Evolutionary conservation across 2,888 invertebrate species (phyloP).

Genomic region (Sarcophaga subvicina): DNA sequence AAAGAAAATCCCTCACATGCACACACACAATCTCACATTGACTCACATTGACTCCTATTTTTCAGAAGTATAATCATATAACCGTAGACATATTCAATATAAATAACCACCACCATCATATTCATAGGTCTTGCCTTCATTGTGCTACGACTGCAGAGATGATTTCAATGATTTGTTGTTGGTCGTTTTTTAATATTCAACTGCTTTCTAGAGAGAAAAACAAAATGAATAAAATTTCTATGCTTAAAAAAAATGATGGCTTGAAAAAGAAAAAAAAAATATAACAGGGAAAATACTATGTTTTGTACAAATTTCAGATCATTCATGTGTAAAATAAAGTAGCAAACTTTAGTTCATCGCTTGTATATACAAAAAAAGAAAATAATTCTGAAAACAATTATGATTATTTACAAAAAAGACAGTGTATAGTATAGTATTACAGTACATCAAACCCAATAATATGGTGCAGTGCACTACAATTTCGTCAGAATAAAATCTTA

Average conservation of each 20-base stretch:
- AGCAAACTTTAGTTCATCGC: slow-evolving; percentile 52
- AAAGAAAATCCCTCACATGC: background rate
- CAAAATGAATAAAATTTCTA: slow-evolving; percentile 9
- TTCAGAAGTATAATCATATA: background rate
- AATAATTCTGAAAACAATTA: slow-evolving; percentile 11
- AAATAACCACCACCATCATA: slow-evolving; percentile 25
- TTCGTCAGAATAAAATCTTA: too few relatives aligned
- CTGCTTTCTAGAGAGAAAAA: slow-evolving; percentile 37
- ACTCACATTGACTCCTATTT: background rate
- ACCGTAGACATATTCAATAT: slow-evolving; percentile 40
- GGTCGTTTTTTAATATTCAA: slow-evolving; percentile 37
- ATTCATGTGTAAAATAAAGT: slow-evolving; percentile 68
- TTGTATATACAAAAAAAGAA: slow-evolving; percentile 6
- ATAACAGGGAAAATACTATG: slow-evolving; percentile 24
- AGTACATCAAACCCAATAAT: background rate
- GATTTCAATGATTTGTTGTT: background rate
- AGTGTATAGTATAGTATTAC: too few relatives aligned
- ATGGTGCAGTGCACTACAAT: too few relatives aligned
- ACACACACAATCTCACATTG: slow-evolving; percentile 1
- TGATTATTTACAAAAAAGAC: too few relatives aligned
- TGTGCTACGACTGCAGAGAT: background rate
- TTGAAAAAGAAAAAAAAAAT: slow-evolving; percentile 2
- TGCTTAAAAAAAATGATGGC: background rate
- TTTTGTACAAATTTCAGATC: slow-evolving; percentile 44
- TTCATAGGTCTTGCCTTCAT: background rate